Percentiles rank a stretch among this genome's conserved stretches.
These are phyloP conservation scores for Phaenicophaeus curvirostris DNA, from an alignment of 2,797 vertebrate genomes.

Conservation along the genomic window DNA sequence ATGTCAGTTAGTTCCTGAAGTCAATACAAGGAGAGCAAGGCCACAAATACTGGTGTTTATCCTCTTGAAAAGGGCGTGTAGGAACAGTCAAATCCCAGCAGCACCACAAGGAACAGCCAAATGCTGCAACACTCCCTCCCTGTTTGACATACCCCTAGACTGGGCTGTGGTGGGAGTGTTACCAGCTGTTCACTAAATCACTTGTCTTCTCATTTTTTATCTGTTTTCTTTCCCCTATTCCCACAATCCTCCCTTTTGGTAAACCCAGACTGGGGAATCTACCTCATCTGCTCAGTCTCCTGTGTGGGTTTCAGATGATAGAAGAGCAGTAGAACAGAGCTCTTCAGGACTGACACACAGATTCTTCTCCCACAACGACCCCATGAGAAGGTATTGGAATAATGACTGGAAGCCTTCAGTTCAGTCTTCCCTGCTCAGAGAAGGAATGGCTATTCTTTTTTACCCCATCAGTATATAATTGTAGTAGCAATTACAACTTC, in stretches of 20 bases:
- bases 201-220: neutral
- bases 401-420: neutral
- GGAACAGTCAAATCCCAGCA: neutral
- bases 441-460: neutral
- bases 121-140: rapidly evolving
- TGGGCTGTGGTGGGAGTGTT: rapidly evolving
- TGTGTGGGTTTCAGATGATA: neutral
- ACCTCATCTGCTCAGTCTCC: neutral
- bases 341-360: neutral
- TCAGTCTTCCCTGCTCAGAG: neutral
- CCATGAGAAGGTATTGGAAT: rapidly evolving
- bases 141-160: neutral
- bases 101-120: neutral
- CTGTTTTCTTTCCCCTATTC: neutral
- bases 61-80: rapidly evolving
- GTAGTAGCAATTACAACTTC: neutral
- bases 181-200: neutral
- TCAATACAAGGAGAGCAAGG: neutral
- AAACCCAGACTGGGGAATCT: neutral
- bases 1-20: neutral
- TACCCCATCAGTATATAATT: neutral
- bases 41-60: neutral
- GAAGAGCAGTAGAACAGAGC: neutral
- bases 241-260: neutral
- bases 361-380: neutral